These are phyloP conservation scores for Drosophila subquinaria DNA, from an alignment of 2,888 invertebrate species.

Conservation along the genomic window DNA sequence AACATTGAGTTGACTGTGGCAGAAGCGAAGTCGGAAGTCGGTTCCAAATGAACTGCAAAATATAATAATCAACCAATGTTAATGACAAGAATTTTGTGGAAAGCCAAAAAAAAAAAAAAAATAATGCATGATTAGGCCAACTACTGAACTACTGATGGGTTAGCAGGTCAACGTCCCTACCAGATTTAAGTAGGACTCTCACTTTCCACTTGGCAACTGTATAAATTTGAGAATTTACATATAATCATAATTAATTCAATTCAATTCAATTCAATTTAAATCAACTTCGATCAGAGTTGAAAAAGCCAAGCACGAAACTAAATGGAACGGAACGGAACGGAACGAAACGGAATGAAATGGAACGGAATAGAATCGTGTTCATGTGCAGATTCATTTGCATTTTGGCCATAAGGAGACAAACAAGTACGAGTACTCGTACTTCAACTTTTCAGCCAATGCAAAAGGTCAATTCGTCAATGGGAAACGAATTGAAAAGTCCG, in stretches of 20 bases:
- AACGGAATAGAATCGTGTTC: slow-evolving; percentile 48
- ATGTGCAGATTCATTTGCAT: slow-evolving; percentile 64
- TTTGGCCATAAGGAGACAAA: slow-evolving; percentile 52
- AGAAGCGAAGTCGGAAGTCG: slow-evolving; percentile 16
- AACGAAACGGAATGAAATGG: slow-evolving; percentile 12
- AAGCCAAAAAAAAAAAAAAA: slow-evolving; percentile 25
- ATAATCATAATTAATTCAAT: slow-evolving; percentile 1
- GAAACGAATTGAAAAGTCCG: slow-evolving; percentile 38
- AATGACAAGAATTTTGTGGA: slow-evolving; percentile 69
- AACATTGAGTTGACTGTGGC: slow-evolving; percentile 15
- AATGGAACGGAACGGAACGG: neutral
- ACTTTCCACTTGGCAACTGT: slow-evolving; percentile 11
- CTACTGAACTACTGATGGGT: slow-evolving; percentile 21
- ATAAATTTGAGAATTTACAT: slow-evolving; percentile 1
- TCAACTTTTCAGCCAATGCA: slow-evolving; percentile 47
- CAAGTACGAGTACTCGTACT: slow-evolving; percentile 29
- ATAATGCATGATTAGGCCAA: slow-evolving; percentile 35
- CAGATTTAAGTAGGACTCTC: slow-evolving; percentile 11
- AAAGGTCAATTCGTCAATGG: slow-evolving; percentile 75
- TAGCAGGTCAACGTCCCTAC: slow-evolving; percentile 51
- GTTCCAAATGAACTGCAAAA: slow-evolving; percentile 54
- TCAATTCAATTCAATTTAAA: neutral
- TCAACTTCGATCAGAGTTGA: neutral
- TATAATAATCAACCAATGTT: slow-evolving; percentile 60
- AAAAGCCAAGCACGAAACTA: neutral